Conservation (phyloP, 2,113 vertebrate species). For the Misgurnus mizolepis region DNA sequence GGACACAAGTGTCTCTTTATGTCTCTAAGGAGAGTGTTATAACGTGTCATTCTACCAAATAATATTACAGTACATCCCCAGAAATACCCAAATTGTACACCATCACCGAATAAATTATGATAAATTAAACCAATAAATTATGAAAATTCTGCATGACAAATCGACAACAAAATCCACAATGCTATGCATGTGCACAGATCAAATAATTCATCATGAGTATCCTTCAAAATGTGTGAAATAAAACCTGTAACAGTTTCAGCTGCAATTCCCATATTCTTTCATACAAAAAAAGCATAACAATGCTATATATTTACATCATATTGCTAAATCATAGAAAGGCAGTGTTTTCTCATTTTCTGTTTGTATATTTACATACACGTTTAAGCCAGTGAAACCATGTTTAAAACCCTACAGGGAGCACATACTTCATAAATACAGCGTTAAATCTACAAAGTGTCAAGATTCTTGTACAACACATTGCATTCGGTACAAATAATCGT, state of each 20-base stretch:
- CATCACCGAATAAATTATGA: constrained; percentile 99
- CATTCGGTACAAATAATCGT: constrained; percentile 43
- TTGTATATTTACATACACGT: constrained; percentile 42
- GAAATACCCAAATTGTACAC: constrained; percentile 91
- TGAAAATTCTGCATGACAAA: constrained; percentile 96
- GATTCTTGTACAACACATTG: constrained; percentile 41
- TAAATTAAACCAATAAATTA: constrained; percentile 99
- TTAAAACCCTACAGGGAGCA: constrained; percentile 41
- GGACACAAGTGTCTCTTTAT: constrained; percentile 77
- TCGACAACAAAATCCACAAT: constrained; percentile 88
- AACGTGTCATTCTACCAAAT: constrained; percentile 78
- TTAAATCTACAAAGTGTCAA: constrained; percentile 46
- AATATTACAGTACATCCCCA: constrained; percentile 95
- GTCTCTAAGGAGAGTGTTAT: constrained; percentile 79
- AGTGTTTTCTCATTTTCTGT: constrained; percentile 42
- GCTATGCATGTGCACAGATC: constrained; percentile 71
- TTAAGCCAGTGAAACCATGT: constrained; percentile 39
- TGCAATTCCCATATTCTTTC: constrained; percentile 42
- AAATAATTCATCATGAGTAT: constrained; percentile 61
- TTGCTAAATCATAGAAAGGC: constrained; percentile 51
- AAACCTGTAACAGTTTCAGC: constrained; percentile 41
- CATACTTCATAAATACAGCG: constrained; percentile 50
- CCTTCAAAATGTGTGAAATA: constrained; percentile 40
- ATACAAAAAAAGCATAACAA: constrained; percentile 49
- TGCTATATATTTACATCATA: constrained; percentile 46